Percentiles rank a stretch among this genome's conserved stretches.
Conservation (phyloP, 2,888 invertebrate species). For the Reticulitermes lucifugus region DNA sequence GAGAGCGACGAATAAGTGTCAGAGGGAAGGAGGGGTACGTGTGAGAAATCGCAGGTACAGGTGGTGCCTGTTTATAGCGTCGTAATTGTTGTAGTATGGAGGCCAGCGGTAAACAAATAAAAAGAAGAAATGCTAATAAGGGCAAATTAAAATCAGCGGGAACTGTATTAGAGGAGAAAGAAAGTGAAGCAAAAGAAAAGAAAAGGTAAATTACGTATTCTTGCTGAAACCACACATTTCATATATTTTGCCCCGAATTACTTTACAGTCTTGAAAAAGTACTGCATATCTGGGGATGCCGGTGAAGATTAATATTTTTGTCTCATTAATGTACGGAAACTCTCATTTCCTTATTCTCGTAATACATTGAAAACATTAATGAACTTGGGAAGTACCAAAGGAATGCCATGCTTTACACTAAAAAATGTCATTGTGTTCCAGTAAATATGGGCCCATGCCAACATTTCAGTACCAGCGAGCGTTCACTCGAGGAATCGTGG, state of each 20-base stretch:
- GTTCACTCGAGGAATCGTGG: constrained; percentile 64
- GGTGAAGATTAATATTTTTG: neutral
- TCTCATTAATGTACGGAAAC: neutral
- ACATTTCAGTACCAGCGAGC: constrained; percentile 63
- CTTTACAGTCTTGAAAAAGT: neutral
- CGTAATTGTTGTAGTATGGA: neutral
- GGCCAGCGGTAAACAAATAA: neutral
- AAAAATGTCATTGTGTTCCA: constrained; percentile 47
- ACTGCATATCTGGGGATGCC: neutral
- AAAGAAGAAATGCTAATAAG: constrained; percentile 9
- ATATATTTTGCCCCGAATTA: too few relatives aligned
- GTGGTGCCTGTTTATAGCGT: too few relatives aligned
- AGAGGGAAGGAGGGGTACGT: too few relatives aligned
- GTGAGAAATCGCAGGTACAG: too few relatives aligned
- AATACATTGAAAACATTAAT: neutral
- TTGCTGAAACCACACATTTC: too few relatives aligned
- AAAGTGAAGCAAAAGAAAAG: neutral
- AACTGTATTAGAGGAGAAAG: neutral
- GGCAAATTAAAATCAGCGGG: neutral
- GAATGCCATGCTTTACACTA: too few relatives aligned
- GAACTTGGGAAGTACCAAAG: neutral
- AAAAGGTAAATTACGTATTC: neutral
- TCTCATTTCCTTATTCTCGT: neutral
- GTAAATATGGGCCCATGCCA: constrained; percentile 65
- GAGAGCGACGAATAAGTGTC: too few relatives aligned